phyloP scores from a whole-genome alignment of 2,888 invertebrate species.

The Sesia apiformis region DNA sequence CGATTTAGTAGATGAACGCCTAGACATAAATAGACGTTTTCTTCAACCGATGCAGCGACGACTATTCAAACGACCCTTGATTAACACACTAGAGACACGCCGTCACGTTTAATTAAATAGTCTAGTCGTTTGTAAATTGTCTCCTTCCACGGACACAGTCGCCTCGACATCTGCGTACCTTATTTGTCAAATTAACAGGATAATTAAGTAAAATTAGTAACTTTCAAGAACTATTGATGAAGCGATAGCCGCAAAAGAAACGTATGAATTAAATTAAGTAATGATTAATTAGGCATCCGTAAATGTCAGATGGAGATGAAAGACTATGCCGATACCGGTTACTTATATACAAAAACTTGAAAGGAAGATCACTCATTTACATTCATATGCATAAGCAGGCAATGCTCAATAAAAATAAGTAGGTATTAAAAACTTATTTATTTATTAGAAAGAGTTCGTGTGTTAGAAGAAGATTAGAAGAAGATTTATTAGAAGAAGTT shows the following conservation, averaged over 20 bases:
- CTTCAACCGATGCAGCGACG: no score
- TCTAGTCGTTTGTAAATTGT: not conserved
- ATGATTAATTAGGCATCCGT: not conserved
- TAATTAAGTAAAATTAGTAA: not conserved
- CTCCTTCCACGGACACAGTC: not conserved
- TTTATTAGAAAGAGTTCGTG: no score
- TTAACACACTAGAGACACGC: not conserved
- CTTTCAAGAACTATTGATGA: no score
- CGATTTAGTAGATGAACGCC: no score
- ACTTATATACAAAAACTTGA: not conserved
- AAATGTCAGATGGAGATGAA: not conserved
- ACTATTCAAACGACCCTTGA: not conserved
- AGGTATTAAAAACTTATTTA: no score
- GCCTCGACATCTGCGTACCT: not conserved
- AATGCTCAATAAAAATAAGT: not conserved
- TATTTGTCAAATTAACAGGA: not conserved
- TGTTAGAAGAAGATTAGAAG: no score
- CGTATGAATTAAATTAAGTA: not conserved
- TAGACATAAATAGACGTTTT: no score
- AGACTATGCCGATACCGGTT: not conserved
- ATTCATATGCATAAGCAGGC: not conserved
- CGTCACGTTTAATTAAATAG: not conserved
- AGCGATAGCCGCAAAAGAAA: not conserved
- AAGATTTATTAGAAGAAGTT: no score
- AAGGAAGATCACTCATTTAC: not conserved